Evolutionary conservation across 2,888 invertebrate species (phyloP).

Genomic region (Yponomeuta malinellus): DNA sequence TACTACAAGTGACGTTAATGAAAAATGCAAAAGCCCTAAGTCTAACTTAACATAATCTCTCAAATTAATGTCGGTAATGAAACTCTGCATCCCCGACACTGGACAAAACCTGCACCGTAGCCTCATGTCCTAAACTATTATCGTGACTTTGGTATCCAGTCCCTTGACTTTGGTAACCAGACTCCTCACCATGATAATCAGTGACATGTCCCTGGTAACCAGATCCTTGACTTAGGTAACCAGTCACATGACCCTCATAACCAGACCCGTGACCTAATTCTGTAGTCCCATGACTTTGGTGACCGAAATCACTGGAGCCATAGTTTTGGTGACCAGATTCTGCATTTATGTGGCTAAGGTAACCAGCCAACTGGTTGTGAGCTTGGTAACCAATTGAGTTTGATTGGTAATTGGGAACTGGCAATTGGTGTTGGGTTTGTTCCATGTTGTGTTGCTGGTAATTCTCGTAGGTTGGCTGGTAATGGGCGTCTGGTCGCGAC

Average conservation of each 20-base stretch:
- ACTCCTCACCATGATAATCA: background rate
- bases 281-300: background rate
- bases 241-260: background rate
- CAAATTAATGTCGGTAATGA: conserved; percentile 7
- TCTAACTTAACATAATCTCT: background rate
- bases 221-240: background rate
- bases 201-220: background rate
- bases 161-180: background rate
- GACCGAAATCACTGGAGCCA: background rate
- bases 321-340: background rate
- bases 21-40: background rate
- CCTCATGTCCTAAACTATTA: background rate
- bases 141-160: background rate
- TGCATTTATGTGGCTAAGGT: background rate
- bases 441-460: conserved; percentile 20
- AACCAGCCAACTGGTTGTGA: background rate
- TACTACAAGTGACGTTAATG: background rate
- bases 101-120: background rate
- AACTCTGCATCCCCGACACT: background rate
- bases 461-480: conserved; percentile 23
- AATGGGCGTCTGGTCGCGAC: conserved; percentile 18
- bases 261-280: background rate
- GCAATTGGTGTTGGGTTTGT: conserved; percentile 4
- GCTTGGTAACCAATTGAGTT: background rate
- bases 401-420: background rate